Evolutionary conservation across 2,888 invertebrate species (phyloP).

Genomic region (Vesta saturnalis): DNA sequence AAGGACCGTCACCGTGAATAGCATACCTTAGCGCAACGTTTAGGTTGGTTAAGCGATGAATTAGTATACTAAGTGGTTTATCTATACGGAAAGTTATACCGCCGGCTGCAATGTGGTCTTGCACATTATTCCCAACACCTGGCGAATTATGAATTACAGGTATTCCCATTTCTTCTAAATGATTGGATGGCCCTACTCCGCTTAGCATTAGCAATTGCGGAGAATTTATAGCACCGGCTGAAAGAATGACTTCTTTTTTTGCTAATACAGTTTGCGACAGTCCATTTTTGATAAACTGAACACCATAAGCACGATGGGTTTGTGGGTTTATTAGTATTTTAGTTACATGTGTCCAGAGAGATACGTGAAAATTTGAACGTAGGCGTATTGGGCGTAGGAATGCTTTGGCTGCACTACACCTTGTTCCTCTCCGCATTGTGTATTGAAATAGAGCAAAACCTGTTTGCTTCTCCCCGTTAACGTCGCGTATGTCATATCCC

Average conservation of each 20-base stretch:
- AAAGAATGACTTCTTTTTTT: constrained; percentile 82
- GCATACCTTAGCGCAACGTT: constrained; percentile 87
- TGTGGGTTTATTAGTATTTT: constrained; percentile 74
- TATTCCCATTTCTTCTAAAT: constrained; percentile 77
- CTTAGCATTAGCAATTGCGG: constrained; percentile 92
- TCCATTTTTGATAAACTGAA: constrained; percentile 79
- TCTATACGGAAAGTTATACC: constrained; percentile 85
- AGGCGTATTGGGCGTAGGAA: constrained; percentile 82
- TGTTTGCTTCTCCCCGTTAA: constrained; percentile 87
- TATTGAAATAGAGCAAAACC: constrained; percentile 89
- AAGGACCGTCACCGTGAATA: constrained; percentile 84
- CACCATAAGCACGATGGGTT: constrained; percentile 77
- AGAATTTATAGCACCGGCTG: constrained; percentile 90
- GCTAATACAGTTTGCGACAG: constrained; percentile 72
- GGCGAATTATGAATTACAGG: constrained; percentile 79
- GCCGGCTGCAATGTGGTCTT: constrained; percentile 90
- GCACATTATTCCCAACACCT: constrained; percentile 87
- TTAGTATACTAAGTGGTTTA: constrained; percentile 81
- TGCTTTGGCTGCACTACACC: constrained; percentile 87
- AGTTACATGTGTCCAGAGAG: constrained; percentile 83
- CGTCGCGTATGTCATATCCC: constrained; percentile 87
- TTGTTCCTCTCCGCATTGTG: constrained; percentile 85
- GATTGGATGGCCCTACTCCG: constrained; percentile 84
- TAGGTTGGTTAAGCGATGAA: constrained; percentile 83
- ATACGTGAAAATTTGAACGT: constrained; percentile 83